These are phyloP conservation scores for Sander lucioperca DNA, from an alignment of 2,113 vertebrate genomes.

Conservation along the genomic window DNA sequence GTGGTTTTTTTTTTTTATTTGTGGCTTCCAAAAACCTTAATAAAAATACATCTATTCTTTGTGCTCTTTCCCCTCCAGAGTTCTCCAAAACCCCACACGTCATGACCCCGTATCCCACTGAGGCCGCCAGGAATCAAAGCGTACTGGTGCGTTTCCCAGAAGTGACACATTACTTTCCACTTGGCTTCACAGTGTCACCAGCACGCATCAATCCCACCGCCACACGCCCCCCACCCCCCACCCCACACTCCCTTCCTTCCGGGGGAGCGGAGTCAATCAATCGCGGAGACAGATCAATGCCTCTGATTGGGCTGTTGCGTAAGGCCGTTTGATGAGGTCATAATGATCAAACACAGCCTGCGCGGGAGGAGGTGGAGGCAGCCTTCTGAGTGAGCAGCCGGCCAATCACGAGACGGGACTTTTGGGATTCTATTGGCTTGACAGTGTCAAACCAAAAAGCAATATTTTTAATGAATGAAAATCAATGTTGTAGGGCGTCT, in stretches of 20 bases:
- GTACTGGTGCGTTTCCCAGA: constrained; percentile 44
- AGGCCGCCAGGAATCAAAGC: constrained; percentile 31
- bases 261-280: constrained; percentile 60
- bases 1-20: no score
- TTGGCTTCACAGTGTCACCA: constrained; percentile 51
- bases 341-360: constrained; percentile 39
- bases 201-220: constrained; percentile 16
- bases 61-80: not conserved
- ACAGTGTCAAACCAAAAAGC: constrained; percentile 10
- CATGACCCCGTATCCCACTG: not conserved
- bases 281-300: constrained; percentile 71
- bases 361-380: constrained; percentile 2
- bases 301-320: constrained; percentile 74
- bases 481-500: not conserved
- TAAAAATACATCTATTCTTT: not conserved
- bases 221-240: not conserved
- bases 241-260: constrained; percentile 31
- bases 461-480: constrained; percentile 11
- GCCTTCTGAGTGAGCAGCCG: not conserved
- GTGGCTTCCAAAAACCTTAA: no score
- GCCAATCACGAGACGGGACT: constrained; percentile 13
- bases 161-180: constrained; percentile 69
- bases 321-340: constrained; percentile 73
- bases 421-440: constrained; percentile 3
- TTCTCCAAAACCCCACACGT: not conserved